Percentiles rank a stretch among this genome's conserved stretches.
Conservation (phyloP, 1,140 invertebrate genomes). For the Ruditapes philippinarum region DNA sequence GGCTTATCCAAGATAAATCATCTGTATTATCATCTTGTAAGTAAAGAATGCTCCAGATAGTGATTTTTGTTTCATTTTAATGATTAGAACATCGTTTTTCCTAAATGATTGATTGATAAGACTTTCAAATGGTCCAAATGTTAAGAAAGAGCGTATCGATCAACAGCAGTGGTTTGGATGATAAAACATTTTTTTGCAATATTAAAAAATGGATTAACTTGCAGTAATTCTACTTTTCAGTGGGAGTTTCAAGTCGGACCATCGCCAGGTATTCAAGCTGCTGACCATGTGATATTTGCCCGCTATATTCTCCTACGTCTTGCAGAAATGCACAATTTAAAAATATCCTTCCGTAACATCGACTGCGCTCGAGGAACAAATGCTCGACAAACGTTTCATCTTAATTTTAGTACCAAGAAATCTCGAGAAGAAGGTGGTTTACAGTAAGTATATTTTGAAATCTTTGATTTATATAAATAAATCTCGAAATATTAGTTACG, state of each 20-base stretch:
- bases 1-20: too few relatives aligned
- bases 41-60: too few relatives aligned
- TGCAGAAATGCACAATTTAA: constrained; percentile 28
- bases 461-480: background rate
- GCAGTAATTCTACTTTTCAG: too few relatives aligned
- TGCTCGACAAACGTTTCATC: constrained; percentile 3
- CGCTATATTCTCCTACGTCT: constrained; percentile 39
- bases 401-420: constrained; percentile 48
- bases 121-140: too few relatives aligned
- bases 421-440: constrained; percentile 19
- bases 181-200: too few relatives aligned
- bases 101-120: too few relatives aligned
- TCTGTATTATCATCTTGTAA: too few relatives aligned
- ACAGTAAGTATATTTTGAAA: constrained; percentile 12
- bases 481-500: background rate
- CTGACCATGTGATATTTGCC: constrained; percentile 27
- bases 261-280: background rate
- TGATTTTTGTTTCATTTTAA: too few relatives aligned
- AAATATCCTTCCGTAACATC: constrained; percentile 36
- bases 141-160: too few relatives aligned
- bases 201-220: too few relatives aligned
- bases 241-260: constrained; percentile 60
- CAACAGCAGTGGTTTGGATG: too few relatives aligned
- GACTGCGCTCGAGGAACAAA: background rate
- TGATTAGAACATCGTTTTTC: too few relatives aligned